Base-by-base conservation (phyloP, 2,888 invertebrate species). In the Craniophora ligustri region DNA sequence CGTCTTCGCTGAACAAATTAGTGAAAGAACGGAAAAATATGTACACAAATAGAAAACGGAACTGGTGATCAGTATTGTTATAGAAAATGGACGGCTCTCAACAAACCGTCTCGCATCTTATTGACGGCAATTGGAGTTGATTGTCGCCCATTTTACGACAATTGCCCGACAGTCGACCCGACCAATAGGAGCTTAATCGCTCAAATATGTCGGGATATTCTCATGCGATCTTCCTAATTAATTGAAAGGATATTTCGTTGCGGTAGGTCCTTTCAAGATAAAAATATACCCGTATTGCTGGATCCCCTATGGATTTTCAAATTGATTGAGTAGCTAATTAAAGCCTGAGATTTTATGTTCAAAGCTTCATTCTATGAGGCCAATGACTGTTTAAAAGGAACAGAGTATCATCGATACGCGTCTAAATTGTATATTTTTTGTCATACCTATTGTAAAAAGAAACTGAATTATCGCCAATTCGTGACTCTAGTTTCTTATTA, bases 61-160 rank as follows among this genome's bases (percentile, higher is more conserved):
- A 76, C 67, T 59, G 40, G 56, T 66, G 66, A 67, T 70, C 58
- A 59, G 55, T 65, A 66, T 73, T 61, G 63, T 68, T 77, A 75
- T 72, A 78, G 72, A 78, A 76, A 68, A 72, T 70, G 66, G 62
- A 30, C 32, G 66, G 55, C 40, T 71, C 67, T 75, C 67, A 72
- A 70, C 76, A 73, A 76, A 80, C 76, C 78, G 84, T 84, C 84
- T 85, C 78, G 79, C 50, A 73, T 82, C 77, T 88, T 89, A 92
- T 92, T 91, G 92, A 85, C 80, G 82, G 74, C 89, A 92, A 92
- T 92, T 92, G 92, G 68, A 73, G 81, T 76, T 91, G 91, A 92
- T 92, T 92, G 92, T 83, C 73, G 84, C 61, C 86, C 84, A 91
- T 89, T 92, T 91, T 84, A 82, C 81, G 79, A 76, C 92, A 92